A percentile compares a stretch with the other conserved stretches of the same genome.
These are phyloP conservation scores for Tanypteryx hageni DNA, from an alignment of 2,888 invertebrate genomes.

Conservation along the genomic window DNA sequence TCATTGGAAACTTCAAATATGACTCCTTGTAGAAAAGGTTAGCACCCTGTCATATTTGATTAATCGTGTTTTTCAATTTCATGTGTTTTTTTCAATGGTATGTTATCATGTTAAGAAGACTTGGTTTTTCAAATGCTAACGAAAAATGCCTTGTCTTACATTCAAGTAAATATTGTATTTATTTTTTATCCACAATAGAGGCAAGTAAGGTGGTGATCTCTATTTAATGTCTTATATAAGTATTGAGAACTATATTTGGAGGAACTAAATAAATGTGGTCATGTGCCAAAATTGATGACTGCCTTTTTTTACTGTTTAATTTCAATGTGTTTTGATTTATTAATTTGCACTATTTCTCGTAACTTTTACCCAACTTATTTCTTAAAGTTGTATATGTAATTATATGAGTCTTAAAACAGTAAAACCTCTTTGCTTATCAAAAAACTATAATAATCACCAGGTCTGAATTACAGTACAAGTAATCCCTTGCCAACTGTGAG, in stretches of 20 bases:
- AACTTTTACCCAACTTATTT: too few species aligned
- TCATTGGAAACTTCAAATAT: too few species aligned
- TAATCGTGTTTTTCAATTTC: too few species aligned
- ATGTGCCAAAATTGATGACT: slow-evolving; percentile 31
- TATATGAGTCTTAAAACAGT: background rate
- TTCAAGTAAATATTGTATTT: too few species aligned
- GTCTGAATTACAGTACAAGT: background rate
- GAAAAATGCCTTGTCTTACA: too few species aligned
- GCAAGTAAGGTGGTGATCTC: slow-evolving; percentile 27
- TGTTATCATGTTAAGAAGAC: too few species aligned
- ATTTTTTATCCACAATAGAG: background rate
- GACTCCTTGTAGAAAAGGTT: too few species aligned
- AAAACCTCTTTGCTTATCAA: too few species aligned
- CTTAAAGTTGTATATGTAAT: background rate
- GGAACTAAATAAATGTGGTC: slow-evolving; percentile 54
- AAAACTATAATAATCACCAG: background rate
- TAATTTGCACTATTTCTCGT: too few species aligned
- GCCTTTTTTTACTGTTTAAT: background rate
- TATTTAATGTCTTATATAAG: slow-evolving; percentile 40
- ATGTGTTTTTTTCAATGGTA: too few species aligned
- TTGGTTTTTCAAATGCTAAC: too few species aligned
- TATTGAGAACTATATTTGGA: slow-evolving; percentile 38
- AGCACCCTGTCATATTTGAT: too few species aligned
- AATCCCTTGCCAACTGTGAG: background rate
- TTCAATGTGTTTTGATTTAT: background rate